phyloP scores from a whole-genome alignment of 2,888 invertebrate species.

The Mellilla xanthometata region DNA sequence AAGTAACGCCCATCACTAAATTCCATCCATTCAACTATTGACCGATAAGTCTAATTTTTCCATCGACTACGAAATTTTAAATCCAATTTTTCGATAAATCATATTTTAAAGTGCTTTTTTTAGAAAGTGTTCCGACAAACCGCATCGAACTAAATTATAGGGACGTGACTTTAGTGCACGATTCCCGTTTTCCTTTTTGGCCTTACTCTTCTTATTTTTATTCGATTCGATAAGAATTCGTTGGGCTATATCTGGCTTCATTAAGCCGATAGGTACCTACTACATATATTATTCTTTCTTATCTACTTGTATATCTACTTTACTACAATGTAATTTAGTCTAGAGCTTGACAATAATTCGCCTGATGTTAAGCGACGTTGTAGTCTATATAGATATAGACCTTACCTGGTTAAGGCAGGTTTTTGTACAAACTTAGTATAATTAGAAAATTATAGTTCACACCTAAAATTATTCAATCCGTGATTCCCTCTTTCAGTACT shows the following conservation, averaged over 20 bases:
- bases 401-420: no score
- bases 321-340: no score
- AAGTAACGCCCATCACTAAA: constrained; percentile 6
- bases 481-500: no score
- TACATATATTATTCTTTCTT: no score
- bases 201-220: constrained; percentile 36
- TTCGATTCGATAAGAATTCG: constrained; percentile 34
- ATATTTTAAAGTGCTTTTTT: constrained; percentile 30
- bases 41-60: constrained; percentile 21
- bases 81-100: constrained; percentile 33
- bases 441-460: no score
- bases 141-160: constrained; percentile 55
- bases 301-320: no score
- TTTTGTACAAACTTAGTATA: no score
- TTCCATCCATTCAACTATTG: constrained; percentile 1
- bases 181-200: constrained; percentile 37
- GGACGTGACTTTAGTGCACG: constrained; percentile 59
- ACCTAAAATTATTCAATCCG: no score
- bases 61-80: not conserved
- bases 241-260: constrained; percentile 17
- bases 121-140: constrained; percentile 51
- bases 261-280: not conserved
- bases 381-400: no score
- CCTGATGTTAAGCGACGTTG: no score
- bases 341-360: no score